Evolutionary conservation across 2,888 invertebrate genomes (phyloP).

Genomic region (Eutolmus rufibarbis): DNA sequence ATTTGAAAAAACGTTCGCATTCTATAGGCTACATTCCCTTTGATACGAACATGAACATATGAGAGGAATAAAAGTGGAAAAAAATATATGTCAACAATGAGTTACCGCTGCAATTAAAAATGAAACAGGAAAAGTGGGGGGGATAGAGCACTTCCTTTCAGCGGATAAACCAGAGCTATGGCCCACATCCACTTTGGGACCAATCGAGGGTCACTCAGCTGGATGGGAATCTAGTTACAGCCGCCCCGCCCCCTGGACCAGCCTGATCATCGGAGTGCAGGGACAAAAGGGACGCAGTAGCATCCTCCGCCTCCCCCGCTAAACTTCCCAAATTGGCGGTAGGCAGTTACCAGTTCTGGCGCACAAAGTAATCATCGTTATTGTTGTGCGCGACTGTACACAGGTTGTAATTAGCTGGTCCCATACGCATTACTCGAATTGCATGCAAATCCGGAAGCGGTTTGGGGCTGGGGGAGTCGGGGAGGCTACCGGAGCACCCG

Average conservation of each 20-base stretch:
- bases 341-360: neutral
- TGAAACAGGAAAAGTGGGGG: neutral
- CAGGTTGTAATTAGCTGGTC: slow-evolving; percentile 20
- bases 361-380: neutral
- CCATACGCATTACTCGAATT: slow-evolving; percentile 18
- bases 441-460: neutral
- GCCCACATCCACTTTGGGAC: neutral
- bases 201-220: neutral
- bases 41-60: neutral
- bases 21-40: neutral
- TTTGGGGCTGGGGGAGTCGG: neutral
- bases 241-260: neutral
- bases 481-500: neutral
- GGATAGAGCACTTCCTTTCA: neutral
- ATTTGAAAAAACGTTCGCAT: neutral
- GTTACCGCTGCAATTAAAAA: neutral
- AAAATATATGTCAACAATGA: neutral
- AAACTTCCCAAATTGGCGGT: slow-evolving; percentile 11
- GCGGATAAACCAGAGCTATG: neutral
- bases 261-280: neutral
- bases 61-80: neutral
- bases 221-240: neutral
- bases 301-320: neutral
- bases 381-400: neutral
- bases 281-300: neutral